These are phyloP conservation scores for Notoglanidium macrostoma DNA, from an alignment of 2,797 vertebrate genomes.

Conservation along the genomic window DNA sequence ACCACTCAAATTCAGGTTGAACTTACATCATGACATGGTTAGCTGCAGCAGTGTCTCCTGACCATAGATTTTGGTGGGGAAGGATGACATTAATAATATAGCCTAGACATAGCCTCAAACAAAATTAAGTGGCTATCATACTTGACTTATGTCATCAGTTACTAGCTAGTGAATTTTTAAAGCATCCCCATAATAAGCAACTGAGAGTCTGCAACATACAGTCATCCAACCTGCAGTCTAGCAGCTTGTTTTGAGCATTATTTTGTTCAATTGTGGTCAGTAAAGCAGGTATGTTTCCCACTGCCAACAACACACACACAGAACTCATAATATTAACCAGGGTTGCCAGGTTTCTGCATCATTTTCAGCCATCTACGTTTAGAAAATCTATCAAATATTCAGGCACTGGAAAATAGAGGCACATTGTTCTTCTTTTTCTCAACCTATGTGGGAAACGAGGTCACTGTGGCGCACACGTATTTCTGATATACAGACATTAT, in stretches of 20 bases:
- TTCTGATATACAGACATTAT: background rate
- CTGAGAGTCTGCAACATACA: background rate
- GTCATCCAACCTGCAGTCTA: background rate
- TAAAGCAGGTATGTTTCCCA: background rate
- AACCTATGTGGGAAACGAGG: background rate
- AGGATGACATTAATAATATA: background rate
- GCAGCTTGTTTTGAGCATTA: background rate
- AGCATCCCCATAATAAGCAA: background rate
- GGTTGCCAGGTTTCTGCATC: background rate
- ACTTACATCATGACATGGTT: conserved; percentile 14
- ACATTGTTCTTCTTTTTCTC: background rate
- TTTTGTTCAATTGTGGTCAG: background rate
- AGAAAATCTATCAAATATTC: background rate
- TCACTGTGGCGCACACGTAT: background rate
- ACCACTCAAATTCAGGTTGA: background rate
- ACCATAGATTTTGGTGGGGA: background rate
- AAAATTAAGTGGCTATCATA: background rate
- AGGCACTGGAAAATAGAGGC: background rate
- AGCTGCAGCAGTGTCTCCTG: background rate
- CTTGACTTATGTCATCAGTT: background rate
- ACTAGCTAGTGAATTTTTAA: background rate
- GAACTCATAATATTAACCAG: background rate
- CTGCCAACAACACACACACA: background rate
- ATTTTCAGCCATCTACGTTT: background rate
- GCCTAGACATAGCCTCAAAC: background rate